Base-by-base conservation (phyloP, 2,888 invertebrate species). In the Acanthosepion esculentum region DNA sequence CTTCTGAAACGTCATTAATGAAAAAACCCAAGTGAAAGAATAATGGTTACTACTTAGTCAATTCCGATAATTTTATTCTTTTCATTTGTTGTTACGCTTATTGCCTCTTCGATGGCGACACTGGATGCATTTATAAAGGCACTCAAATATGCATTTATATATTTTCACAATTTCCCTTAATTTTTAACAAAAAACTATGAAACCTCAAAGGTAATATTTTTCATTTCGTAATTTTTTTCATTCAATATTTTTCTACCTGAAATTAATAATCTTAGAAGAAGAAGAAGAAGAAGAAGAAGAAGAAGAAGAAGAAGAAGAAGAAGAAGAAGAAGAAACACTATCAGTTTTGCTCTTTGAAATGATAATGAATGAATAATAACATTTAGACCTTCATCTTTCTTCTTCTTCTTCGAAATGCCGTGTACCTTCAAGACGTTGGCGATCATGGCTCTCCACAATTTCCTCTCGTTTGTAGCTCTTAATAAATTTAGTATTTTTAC, bases 31-130 rank as follows among this genome's bases (percentile, higher is more conserved):
- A 2, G 50, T 26, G 53, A 29, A 29, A 6, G 29, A 41, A 33
- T 93, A 26, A 55, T 93, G 29, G 59, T 20, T 50, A 50, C 33
- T 55, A 93, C 48, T 55, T 12, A 33, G 53, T 33, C 33, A 53
- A 20, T 93, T 59, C n/a, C 53, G 93, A 93, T 50, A 53, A 92
- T 94, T 93, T 94, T 23, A 93, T 78, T 94, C 94, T 78, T 78
- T 94, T 93, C 78, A 92, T 93, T 78, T 92, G 55, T 48, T 33
- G 50, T 48, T 50, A 50, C 48, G 78, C 23, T 48, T 78, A 48
- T 78, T 91, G 33, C 92, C 33, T 26, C 15, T 93, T 41, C n/a
- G 78, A 78, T 78, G n/a, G n/a, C n/a, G n/a, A 50, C n/a, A 78
- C n/a, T n/a, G 12, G 33, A 78, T 78, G 12, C 78, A 15, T 78